Evolutionary conservation across 2,888 invertebrate species (phyloP).

Genomic region (Melitaea athalia): DNA sequence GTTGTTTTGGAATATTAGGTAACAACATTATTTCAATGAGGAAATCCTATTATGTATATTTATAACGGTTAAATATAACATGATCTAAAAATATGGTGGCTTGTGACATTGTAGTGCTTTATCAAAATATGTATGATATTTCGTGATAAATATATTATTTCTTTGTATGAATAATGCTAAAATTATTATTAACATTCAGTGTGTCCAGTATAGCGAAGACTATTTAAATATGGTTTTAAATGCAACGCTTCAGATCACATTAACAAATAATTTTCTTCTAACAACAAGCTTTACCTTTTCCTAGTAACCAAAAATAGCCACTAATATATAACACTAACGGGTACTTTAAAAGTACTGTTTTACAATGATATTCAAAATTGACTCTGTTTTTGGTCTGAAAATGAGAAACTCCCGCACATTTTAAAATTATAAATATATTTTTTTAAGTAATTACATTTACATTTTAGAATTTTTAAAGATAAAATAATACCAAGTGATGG

Average conservation of each 20-base stretch:
- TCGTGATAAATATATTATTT: constrained; percentile 65
- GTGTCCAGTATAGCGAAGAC: constrained; percentile 43
- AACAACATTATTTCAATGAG: constrained; percentile 16
- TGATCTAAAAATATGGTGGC: constrained; percentile 76
- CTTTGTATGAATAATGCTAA: constrained; percentile 66
- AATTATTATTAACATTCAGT: constrained; percentile 24
- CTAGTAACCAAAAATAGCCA: constrained; percentile 60
- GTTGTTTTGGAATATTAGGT: constrained; percentile 16
- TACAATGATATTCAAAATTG: constrained; percentile 75
- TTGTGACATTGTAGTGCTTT: constrained; percentile 70
- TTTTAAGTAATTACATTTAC: constrained; percentile 10
- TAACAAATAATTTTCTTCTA: constrained; percentile 68
- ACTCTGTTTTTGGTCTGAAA: constrained; percentile 74
- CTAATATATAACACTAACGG: constrained; percentile 59
- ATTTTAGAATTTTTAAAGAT: constrained; percentile 8
- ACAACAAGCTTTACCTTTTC: constrained; percentile 62
- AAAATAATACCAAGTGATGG: constrained; percentile 12
- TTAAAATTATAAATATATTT: not conserved
- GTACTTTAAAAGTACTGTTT: constrained; percentile 65
- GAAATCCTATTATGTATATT: constrained; percentile 16
- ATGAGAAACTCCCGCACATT: constrained; percentile 57
- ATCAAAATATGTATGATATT: constrained; percentile 66
- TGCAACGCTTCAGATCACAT: constrained; percentile 75
- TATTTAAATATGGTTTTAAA: constrained; percentile 40
- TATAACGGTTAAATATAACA: constrained; percentile 51